Evolutionary conservation across 2,888 invertebrate species (phyloP).

Genomic region (Drosophila mayaguana): DNA sequence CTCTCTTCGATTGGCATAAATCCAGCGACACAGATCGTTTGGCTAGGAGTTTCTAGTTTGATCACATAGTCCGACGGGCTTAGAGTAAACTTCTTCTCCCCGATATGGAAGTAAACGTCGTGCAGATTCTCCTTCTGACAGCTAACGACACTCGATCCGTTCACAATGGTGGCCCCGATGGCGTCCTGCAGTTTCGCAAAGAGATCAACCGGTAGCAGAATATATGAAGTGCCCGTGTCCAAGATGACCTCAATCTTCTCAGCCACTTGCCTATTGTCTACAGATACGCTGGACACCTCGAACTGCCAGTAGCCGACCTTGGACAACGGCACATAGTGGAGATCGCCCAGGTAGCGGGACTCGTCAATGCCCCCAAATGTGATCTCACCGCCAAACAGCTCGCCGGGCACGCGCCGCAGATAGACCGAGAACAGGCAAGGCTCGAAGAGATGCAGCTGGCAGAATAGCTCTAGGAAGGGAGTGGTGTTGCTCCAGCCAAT

Average conservation of each 20-base stretch:
- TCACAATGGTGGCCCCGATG: slow-evolving; percentile 9
- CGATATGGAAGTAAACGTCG: slow-evolving; percentile 45
- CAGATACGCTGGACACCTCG: slow-evolving; percentile 33
- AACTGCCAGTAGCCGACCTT: slow-evolving; percentile 49
- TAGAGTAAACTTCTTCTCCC: slow-evolving; percentile 21
- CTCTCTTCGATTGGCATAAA: slow-evolving; percentile 37
- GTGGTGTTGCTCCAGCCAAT: slow-evolving; percentile 48
- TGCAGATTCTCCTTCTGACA: slow-evolving; percentile 31
- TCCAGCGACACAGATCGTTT: slow-evolving; percentile 34
- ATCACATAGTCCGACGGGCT: slow-evolving; percentile 48
- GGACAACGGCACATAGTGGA: slow-evolving; percentile 51
- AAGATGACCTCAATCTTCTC: slow-evolving; percentile 39
- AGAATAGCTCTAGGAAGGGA: slow-evolving; percentile 50
- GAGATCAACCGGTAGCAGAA: slow-evolving; percentile 40
- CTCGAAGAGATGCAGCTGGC: slow-evolving; percentile 22
- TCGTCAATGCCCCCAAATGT: slow-evolving; percentile 53
- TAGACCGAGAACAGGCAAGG: slow-evolving; percentile 62
- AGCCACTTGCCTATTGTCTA: slow-evolving; percentile 13
- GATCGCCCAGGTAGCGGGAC: slow-evolving; percentile 34
- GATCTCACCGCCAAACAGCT: slow-evolving; percentile 54
- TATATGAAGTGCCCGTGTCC: slow-evolving; percentile 62
- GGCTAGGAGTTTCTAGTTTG: neutral
- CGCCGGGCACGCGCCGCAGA: slow-evolving; percentile 13
- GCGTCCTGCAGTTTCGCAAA: slow-evolving; percentile 27
- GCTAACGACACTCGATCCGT: slow-evolving; percentile 22